Percentiles rank a stretch among this genome's conserved stretches.
Conservation (phyloP, 2,113 vertebrate species). For the Chiloscyllium plagiosum region DNA sequence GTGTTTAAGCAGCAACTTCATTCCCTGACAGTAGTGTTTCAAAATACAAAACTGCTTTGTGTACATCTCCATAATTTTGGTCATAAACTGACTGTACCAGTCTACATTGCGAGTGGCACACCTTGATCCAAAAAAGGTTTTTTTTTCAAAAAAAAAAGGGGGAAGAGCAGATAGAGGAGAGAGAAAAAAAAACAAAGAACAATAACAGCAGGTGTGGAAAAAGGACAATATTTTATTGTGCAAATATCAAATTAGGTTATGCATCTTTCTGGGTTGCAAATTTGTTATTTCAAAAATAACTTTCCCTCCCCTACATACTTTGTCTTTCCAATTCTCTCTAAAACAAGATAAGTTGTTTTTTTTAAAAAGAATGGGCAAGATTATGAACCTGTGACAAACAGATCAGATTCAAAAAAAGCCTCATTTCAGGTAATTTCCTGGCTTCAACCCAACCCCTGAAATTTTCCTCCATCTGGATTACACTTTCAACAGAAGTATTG, state of each 20-base stretch:
- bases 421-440: background rate
- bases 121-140: background rate
- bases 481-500: background rate
- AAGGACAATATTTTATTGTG: background rate
- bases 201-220: background rate
- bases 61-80: background rate
- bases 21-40: background rate
- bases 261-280: background rate
- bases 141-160: background rate
- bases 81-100: conserved; percentile 5
- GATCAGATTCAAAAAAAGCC: background rate
- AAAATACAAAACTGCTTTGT: conserved; percentile 33
- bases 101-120: background rate
- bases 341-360: background rate
- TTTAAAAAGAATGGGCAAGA: too few relatives aligned
- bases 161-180: too few relatives aligned
- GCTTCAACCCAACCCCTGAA: background rate
- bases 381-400: background rate
- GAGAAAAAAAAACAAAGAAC: too few relatives aligned
- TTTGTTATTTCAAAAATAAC: background rate
- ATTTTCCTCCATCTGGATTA: background rate
- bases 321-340: background rate
- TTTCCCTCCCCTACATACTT: background rate
- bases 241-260: background rate
- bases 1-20: conserved; percentile 30